Evolutionary conservation across 2,888 invertebrate species (phyloP), one percentile per base, ranked within the genome.

Genomic region (Hanleya hanleyi): DNA sequence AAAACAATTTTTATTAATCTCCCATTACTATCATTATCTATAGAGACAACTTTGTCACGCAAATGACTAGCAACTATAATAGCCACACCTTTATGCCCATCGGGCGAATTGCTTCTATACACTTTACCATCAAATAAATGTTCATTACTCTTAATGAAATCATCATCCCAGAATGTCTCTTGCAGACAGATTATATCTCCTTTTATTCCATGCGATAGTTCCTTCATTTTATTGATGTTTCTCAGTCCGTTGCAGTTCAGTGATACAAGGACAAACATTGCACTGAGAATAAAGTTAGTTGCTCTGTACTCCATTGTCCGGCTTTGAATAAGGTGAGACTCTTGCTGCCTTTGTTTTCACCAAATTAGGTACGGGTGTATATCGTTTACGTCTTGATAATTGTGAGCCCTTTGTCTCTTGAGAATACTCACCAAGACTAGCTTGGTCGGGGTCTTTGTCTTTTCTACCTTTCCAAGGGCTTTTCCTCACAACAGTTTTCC

Each of bases 81-180:
- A 35, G 71, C 71, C 5, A 57, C 66, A 50, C 71, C 71, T 33
- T 37, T 33, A n/a, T 49, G 32, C 9, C 26, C n/a, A 37, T 66
- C 38, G 1, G 36, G 5, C 38, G 22, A 18, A 67, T 67, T 37
- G 41, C 61, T 67, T 15, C n/a, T 37, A 57, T 38, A 47, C 1
- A 57, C 15, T 26, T 38, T 51, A 18, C 67, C 67, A 29, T 67
- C 47, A 36, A 29, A 71, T 15, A 62, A n/a, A 18, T 32, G 22
- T 51, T 62, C 33, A 26, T 37, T 47, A 29, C n/a, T n/a, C 22
- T 32, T 5, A 33, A 62, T 29, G 38, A 36, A 26, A 15, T 12
- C 32, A 5, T 71, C 51, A 26, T 51, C 41, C 61, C 51, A 65
- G 37, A 51, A 69, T 18, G 69, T 69, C 22, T 69, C 69, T 51